Base-by-base conservation (phyloP, 2,797 vertebrate genomes). In the Acipenser ruthenus region DNA sequence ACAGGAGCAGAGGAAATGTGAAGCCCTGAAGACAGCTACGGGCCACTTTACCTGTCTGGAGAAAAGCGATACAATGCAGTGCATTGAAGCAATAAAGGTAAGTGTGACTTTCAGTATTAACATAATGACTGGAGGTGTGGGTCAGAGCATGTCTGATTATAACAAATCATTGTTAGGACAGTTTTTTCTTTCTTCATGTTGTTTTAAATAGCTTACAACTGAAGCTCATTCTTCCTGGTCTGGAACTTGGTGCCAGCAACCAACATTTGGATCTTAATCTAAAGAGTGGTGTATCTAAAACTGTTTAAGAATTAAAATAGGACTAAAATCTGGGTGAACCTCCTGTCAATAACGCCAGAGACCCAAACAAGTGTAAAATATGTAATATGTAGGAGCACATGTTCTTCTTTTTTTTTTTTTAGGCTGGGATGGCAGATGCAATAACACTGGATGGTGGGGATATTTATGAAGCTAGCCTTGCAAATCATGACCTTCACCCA, bases 401-500 rank as follows among this genome's bases (percentile, higher is more conserved):
- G 7, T 49, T 64, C n/a, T 4, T 37, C 5, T 37, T 37, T 37
- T 50, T n/a, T 64, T 23, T 15, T 37, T 70, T 82, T 56, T 62
- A 99, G 96, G 69, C 63, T 5, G 74, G 71, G 0, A 74, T 87
- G 49, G 92, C 90, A 11, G 95, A 99, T 74, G 92, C 90, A 50
- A 82, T 93, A 49, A 91, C 90, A 60, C 67, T 94, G 74, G 94
- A 96, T 1, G 94, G 89, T 8, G 92, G 93, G 1, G 86, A 91
- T 10, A 65, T 98, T 71, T 93, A 84, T 64, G 81, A 75, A 6
- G 96, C 92, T 56, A 93, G 91, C 66, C 83, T 92, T 63, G 23
- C 13, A 0, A 89, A 88, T 52, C 84, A 93, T 61, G 63, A 88
- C 8, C 83, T 98, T 75, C 88, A 83, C 8, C 95, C 96, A 51